Base-by-base conservation (phyloP, 2,797 vertebrate genomes). In the Avahi laniger region DNA sequence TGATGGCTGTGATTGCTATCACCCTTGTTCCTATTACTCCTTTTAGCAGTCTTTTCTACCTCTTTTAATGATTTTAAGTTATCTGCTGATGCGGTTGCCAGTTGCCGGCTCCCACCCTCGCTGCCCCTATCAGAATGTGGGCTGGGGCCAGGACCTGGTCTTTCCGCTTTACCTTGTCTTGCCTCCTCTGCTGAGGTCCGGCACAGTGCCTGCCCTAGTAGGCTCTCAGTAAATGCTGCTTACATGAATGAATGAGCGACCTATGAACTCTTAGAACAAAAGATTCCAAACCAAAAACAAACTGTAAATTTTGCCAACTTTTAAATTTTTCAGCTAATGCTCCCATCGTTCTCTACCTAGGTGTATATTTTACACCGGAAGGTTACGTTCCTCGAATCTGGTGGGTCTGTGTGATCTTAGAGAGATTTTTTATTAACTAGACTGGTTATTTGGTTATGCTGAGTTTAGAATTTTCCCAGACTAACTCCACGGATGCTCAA, bases 401-500 rank as follows among this genome's bases (percentile, higher is more conserved):
- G 7, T 76, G 26, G 41, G 5, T 50, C 43, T 82, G 2, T 41
- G 76, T 86, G 59, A 89, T 35, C 30, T 78, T 70, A 57, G 20
- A 41, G 50, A 90, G 61, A 20, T 86, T 63, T 14, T 57, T 75
- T 91, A 12, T 33, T 33, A 65, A 79, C n/a, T 82, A 50, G 59
- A 8, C 14, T 76, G 6, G 72, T 59, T 46, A n/a, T 41, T 65
- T 89, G 30, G 38, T 79, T 48, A 38, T 70, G 54, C 24, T 35
- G 48, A 15, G 15, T 80, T 89, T 93, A 92, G 73, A 76, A 78
- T 75, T 95, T 93, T 89, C 50, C 43, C 50, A 80, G 14, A 35
- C 69, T 50, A 57, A 41, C 65, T 59, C 43, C 30, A 5, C 8
- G 1, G 43, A 3, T 48, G 28, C 72, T 12, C 30, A 48, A 1